Base-by-base conservation (phyloP, 1,140 invertebrate genomes). In the Drosophila triauraria region DNA sequence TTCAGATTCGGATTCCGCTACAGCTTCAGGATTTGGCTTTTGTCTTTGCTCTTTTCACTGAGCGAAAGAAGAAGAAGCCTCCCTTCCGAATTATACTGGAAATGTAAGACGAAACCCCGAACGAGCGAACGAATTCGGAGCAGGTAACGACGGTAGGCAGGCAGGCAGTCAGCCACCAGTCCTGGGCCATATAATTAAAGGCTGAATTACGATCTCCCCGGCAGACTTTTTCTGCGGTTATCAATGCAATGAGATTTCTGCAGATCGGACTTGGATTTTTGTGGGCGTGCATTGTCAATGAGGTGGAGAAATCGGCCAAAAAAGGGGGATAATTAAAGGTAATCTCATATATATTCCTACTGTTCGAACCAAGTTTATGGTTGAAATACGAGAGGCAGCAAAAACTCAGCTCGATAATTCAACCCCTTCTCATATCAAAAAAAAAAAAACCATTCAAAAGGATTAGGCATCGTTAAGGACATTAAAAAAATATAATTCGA, bases 401-500 rank as follows among this genome's bases (percentile, higher is more conserved):
- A 40, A 68, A 46, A 67, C 27, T 50, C 23, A 5, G 35, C 38
- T 23, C 30, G 9, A 23, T 47, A n/a, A 40, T 57, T 10, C 27
- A 43, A 42, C 30, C 46, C 69, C 40, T 59, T 35, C 20, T 32
- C 23, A 4, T 25, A 15, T 44, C n/a, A n/a, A 9, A 12, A 13
- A 9, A 25, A 13, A 9, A n/a, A 51, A 32, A 69, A 38, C 67
- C 62, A 70, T 68, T 70, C 8, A 30, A 51, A 30, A 15, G 67
- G 69, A 59, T 72, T 72, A 72, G 69, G 44, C 46, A 72, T 72
- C 67, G 67, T 72, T 72, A 72, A 50, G 69, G 67, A 72, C 53
- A 72, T 72, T 72, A 71, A 20, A 72, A 71, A 50, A 51, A 72
- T 42, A 72, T 72, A 71, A 72, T 72, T 71, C 69, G 67, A 72